Evolutionary conservation across 2,797 vertebrate species (phyloP).

Genomic region (Sphenodon punctatus): DNA sequence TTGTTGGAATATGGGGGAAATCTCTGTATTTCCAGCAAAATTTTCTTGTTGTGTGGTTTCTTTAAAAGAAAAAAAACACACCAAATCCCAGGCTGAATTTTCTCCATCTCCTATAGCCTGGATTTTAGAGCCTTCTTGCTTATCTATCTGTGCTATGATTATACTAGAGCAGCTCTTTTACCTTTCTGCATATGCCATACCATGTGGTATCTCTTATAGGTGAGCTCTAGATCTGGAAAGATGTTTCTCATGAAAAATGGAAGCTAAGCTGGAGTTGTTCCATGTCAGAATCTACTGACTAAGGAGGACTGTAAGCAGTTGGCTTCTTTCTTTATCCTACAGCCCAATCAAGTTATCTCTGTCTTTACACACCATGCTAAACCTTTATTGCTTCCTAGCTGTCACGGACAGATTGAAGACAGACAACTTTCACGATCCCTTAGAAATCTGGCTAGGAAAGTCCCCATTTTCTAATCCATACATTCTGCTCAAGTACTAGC

Average conservation of each 20-base stretch:
- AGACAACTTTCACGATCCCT: not conserved
- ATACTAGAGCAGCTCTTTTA: constrained; percentile 69
- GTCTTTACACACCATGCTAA: not conserved
- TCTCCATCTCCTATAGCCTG: constrained; percentile 35
- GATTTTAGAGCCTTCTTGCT: not conserved
- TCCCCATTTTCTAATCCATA: not conserved
- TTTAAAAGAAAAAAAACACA: not conserved
- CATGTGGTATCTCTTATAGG: constrained; percentile 72
- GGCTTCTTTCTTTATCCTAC: not conserved
- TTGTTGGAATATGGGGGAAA: not conserved
- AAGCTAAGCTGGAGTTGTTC: constrained; percentile 47
- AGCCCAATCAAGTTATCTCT: not conserved
- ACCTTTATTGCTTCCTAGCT: not conserved
- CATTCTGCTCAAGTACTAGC: constrained; percentile 1
- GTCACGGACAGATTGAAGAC: not conserved
- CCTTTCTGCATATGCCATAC: constrained; percentile 63
- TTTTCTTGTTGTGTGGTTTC: too few species aligned
- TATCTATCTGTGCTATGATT: constrained; percentile 47
- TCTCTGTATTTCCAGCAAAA: constrained; percentile 31
- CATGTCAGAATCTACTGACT: not conserved
- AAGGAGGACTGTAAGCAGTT: not conserved
- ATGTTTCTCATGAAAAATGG: constrained; percentile 59
- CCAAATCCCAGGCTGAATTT: constrained; percentile 44
- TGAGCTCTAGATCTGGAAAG: constrained; percentile 59
- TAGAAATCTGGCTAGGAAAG: not conserved